Conservation (phyloP, 2,888 invertebrate genomes). For the Busseola fusca region DNA sequence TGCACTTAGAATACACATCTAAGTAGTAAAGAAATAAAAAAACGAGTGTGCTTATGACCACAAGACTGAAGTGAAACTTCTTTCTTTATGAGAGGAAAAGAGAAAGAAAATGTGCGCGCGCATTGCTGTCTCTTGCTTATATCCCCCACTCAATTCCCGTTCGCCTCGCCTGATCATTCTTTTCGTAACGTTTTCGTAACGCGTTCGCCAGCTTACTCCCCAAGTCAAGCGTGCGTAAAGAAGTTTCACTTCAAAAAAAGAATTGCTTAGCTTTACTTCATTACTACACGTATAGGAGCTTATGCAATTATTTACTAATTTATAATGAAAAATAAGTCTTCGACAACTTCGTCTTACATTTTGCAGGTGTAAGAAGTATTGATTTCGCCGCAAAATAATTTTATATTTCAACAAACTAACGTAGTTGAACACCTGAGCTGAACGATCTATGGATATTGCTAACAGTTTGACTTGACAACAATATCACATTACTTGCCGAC, state of each 20-base stretch:
- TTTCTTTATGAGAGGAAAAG: too few relatives aligned
- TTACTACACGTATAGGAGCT: not conserved
- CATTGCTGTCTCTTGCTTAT: too few relatives aligned
- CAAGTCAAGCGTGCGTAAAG: too few relatives aligned
- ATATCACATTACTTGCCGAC: slow-evolving; percentile 62
- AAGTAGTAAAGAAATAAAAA: not conserved
- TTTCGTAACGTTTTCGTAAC: too few relatives aligned
- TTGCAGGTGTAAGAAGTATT: slow-evolving; percentile 60
- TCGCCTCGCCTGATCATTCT: too few relatives aligned
- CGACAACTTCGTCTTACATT: slow-evolving; percentile 38
- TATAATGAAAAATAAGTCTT: slow-evolving; percentile 21
- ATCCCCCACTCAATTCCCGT: too few relatives aligned
- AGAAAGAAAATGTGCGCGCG: too few relatives aligned
- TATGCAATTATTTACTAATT: slow-evolving; percentile 20
- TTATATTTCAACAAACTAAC: slow-evolving; percentile 57
- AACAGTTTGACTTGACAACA: slow-evolving; percentile 56
- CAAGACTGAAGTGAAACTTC: too few relatives aligned
- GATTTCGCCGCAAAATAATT: slow-evolving; percentile 58
- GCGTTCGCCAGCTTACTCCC: too few relatives aligned
- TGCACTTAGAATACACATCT: not conserved
- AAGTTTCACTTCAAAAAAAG: too few relatives aligned
- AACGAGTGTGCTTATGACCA: too few relatives aligned
- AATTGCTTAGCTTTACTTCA: slow-evolving; percentile 8
- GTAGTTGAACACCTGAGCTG: slow-evolving; percentile 59
- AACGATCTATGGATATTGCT: slow-evolving; percentile 45